These are phyloP conservation scores for Drosophila prostipennis DNA, from an alignment of 2,888 invertebrate genomes.

Conservation along the genomic window DNA sequence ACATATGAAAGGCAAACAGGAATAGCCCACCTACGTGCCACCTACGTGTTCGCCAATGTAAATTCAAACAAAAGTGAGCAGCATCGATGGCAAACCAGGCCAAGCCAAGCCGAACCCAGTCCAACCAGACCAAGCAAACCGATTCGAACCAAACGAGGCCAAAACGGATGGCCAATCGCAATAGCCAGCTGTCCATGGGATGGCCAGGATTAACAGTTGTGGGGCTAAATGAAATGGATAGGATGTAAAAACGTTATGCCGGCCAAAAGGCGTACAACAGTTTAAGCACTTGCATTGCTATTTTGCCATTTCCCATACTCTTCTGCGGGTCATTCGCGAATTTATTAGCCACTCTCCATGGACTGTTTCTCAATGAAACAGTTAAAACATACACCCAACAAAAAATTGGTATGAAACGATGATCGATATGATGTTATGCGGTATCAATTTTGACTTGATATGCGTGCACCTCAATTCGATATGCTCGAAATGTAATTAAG, in stretches of 20 bases:
- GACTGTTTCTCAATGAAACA: too few species aligned
- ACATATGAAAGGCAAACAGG: constrained; percentile 21
- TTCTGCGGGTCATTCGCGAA: constrained; percentile 14
- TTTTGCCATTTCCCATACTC: constrained; percentile 7
- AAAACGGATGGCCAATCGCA: constrained; percentile 36
- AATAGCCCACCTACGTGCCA: constrained; percentile 8
- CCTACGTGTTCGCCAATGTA: constrained; percentile 36
- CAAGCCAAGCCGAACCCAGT: constrained; percentile 26
- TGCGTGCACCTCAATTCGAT: too few species aligned
- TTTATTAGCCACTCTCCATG: constrained; percentile 12
- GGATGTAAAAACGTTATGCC: constrained; percentile 42
- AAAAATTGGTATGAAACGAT: too few species aligned
- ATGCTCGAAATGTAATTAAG: too few species aligned
- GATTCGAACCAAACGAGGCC: constrained; percentile 11
- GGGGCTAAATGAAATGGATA: constrained; percentile 58
- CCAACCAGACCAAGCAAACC: constrained; percentile 42
- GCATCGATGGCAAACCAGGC: constrained; percentile 44
- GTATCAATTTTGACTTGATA: too few species aligned
- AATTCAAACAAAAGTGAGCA: constrained; percentile 70
- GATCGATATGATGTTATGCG: too few species aligned
- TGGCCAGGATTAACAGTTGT: constrained; percentile 69
- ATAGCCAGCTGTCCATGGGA: constrained; percentile 42
- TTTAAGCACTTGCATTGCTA: constrained; percentile 55
- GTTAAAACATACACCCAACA: too few species aligned
- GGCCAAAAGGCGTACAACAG: constrained; percentile 52